Base-by-base conservation (phyloP, 2,888 invertebrate species). In the Thyatira batis region DNA sequence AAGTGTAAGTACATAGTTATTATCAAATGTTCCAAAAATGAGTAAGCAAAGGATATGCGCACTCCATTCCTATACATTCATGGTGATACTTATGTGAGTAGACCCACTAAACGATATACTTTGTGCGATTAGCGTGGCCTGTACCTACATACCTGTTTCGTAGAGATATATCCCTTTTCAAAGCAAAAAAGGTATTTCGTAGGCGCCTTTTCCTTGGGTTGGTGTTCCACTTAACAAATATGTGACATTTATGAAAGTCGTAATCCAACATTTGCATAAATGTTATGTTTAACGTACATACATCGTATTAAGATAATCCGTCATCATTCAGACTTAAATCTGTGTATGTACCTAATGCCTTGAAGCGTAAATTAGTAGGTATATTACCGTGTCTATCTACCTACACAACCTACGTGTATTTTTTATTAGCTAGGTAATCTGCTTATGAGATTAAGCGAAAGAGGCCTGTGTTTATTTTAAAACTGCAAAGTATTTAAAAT, bases 291-390 rank as follows among this genome's bases (percentile, higher is more conserved):
- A 53, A 60, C 61, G 61, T 68, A 50, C 55, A 27, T 57, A 64
- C 56, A 49, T 54, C 52, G 60, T 65, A 66, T 70, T 66, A 70
- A 54, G 60, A 63, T 70, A 72, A 72, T 73, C 71, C 60, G 50
- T 60, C 64, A 59, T 72, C 66, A 62, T 71, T 66, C 60, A 51
- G 48, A 60, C 57, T 30, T 50, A 66, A 68, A 66, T 60, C 61
- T 52, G 44, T 48, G 23, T 52, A 39, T 13, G 39, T 45, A n/a
- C n/a, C n/a, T n/a, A 20, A n/a, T 21, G 44, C 25, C 43, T 28
- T 48, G 25, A 48, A 39, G 48, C 39, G 49, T 49, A 23, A 25
- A 30, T 48, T 48, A 52, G 33, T 52, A 25, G 39, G 11, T 43
- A 25, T 30, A n/a, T 51, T 23, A 57, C 46, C 54, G 17, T 48